These are phyloP conservation scores for Hippoglossus stenolepis DNA, from an alignment of 2,113 vertebrate genomes.

Conservation along the genomic window DNA sequence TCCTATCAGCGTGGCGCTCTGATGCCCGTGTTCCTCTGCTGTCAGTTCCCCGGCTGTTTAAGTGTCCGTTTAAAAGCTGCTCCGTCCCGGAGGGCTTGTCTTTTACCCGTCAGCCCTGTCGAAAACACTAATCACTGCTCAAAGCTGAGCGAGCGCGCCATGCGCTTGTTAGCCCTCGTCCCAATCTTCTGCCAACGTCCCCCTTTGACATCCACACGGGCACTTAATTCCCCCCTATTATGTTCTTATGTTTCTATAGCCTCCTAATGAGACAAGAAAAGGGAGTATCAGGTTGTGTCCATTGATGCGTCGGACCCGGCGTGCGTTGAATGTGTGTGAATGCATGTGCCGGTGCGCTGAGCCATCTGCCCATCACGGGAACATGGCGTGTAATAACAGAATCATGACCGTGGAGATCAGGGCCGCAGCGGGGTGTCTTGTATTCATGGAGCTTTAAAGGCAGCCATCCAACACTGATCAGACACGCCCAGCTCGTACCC, in stretches of 20 bases:
- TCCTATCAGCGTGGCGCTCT: slow-evolving; percentile 22
- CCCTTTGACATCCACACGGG: slow-evolving; percentile 77
- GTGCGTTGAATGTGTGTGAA: slow-evolving; percentile 73
- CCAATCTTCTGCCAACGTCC: slow-evolving; percentile 68
- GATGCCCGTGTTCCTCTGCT: slow-evolving; percentile 34
- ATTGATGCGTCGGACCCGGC: slow-evolving; percentile 69
- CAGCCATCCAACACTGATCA: slow-evolving; percentile 75
- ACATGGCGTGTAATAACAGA: slow-evolving; percentile 78
- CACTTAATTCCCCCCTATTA: slow-evolving; percentile 83
- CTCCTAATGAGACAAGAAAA: slow-evolving; percentile 82
- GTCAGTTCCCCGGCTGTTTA: slow-evolving; percentile 72
- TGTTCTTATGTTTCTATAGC: slow-evolving; percentile 83
- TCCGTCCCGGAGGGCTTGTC: slow-evolving; percentile 74
- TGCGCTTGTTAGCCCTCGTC: slow-evolving; percentile 76
- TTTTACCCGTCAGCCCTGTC: slow-evolving; percentile 79
- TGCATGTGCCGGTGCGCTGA: slow-evolving; percentile 62
- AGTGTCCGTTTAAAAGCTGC: slow-evolving; percentile 73
- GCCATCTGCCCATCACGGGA: slow-evolving; percentile 80
- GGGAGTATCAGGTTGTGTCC: slow-evolving; percentile 79
- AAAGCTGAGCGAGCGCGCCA: slow-evolving; percentile 65
- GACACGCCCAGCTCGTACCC: slow-evolving; percentile 71
- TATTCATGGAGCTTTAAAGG: slow-evolving; percentile 80
- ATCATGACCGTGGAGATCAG: slow-evolving; percentile 80
- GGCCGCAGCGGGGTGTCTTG: slow-evolving; percentile 71
- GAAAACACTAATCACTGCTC: slow-evolving; percentile 76